A percentile compares a stretch with the other conserved stretches of the same genome.
These are phyloP conservation scores for Aphyosemion australe DNA, from an alignment of 2,113 vertebrate genomes.

Conservation along the genomic window DNA sequence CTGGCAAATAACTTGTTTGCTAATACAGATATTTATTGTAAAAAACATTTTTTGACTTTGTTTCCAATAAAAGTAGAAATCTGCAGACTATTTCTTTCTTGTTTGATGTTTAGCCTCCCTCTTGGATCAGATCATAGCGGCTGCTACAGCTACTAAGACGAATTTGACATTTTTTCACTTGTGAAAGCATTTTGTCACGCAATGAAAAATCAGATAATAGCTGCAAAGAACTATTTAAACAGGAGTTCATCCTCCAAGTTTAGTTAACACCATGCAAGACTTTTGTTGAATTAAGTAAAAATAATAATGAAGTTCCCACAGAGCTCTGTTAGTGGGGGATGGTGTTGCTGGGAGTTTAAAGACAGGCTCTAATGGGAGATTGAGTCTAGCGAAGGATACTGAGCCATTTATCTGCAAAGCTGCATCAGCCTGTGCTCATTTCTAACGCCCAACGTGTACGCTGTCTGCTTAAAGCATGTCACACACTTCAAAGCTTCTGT, in stretches of 20 bases:
- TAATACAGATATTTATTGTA: not conserved
- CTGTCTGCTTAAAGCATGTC: constrained; percentile 1
- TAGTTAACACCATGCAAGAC: not conserved
- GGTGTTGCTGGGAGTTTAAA: constrained; percentile 5
- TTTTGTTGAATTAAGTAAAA: constrained; percentile 2
- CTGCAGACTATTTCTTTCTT: constrained; percentile 11
- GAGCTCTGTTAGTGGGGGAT: constrained; percentile 8
- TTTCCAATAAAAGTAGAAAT: no score
- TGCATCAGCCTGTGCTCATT: not conserved
- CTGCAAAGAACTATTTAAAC: constrained; percentile 1
- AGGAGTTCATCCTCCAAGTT: not conserved
- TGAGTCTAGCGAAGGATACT: constrained; percentile 40
- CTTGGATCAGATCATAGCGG: constrained; percentile 31
- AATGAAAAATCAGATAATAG: not conserved
- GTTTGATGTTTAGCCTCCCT: constrained; percentile 38
- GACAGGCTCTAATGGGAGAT: constrained; percentile 50
- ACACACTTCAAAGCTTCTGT: not conserved
- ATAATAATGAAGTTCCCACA: not conserved
- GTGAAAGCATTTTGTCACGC: constrained; percentile 4
- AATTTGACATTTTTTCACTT: constrained; percentile 59
- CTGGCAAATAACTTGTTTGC: not conserved
- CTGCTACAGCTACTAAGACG: constrained; percentile 52
- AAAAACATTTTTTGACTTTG: no score
- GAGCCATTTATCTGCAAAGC: constrained; percentile 51
- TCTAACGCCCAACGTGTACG: not conserved